Base-by-base conservation (phyloP, 2,888 invertebrate genomes). In the Callinectes sapidus region DNA sequence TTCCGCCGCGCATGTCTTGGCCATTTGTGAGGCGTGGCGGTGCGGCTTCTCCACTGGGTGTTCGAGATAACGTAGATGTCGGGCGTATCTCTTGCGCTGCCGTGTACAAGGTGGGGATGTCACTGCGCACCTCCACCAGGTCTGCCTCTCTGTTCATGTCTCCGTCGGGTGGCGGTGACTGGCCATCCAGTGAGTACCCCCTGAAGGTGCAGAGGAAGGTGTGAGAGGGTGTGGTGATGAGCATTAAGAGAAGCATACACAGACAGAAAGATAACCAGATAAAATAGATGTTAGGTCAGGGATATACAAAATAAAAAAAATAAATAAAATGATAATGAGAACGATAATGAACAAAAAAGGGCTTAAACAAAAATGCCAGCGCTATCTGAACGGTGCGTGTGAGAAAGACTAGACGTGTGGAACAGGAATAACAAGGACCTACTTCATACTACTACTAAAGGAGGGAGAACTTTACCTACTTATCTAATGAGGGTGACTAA, bases 101-200 rank as follows among this genome's bases (percentile, higher is more conserved):
- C 54, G 87, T 87, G 54, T 5, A 87, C 42, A 48, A 35, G 14
- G 32, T 23, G 23, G 54, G 54, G 88, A 55, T 55, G 87, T 87
- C 87, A 48, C 48, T 87, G 48, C 87, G 87, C 87, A 87, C 87
- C n/a, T 87, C 87, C 28, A 28, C 28, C 32, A 55, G 61, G 87
- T 6, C 6, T 28, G 32, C 54, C n/a, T 32, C 32, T n/a, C 5
- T n/a, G 32, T 88, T 61, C 18, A 0, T 35, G 14, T 32, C 35
- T 35, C 32, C 81, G 13, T 32, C 81, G 16, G 87, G 23, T 3
- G 87, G 48, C 18, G 86, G 39, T 28, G 54, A 28, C n/a, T 54
- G 48, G n/a, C 3, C 48, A n/a, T 48, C 87, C 5, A n/a, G 48
- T 2, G 14, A 13, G 18, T 32, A 18, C 14, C 48, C 87, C 18